phyloP scores from a whole-genome alignment of 2,888 invertebrate species.

The Tipula vernalis region DNA sequence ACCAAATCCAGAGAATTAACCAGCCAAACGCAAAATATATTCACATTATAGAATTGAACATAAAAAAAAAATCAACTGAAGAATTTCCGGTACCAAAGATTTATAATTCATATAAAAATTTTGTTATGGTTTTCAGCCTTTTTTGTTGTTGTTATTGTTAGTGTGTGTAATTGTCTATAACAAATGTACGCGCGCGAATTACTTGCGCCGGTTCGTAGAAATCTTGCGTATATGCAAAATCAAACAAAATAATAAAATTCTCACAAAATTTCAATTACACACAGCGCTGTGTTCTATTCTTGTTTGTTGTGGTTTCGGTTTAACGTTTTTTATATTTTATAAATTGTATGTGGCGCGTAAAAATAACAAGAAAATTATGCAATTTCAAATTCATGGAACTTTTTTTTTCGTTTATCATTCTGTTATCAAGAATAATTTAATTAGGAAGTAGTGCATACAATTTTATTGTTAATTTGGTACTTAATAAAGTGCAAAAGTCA shows the following conservation, averaged over 20 bases:
- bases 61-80: neutral
- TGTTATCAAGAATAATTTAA: no score
- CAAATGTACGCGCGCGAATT: neutral
- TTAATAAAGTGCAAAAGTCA: no score
- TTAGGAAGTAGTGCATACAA: no score
- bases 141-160: neutral
- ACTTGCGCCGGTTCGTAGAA: neutral
- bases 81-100: neutral
- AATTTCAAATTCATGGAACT: no score
- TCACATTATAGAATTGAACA: neutral
- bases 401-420: no score
- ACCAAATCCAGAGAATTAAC: neutral
- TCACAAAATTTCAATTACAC: neutral
- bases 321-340: no score
- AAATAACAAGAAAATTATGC: no score
- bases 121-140: neutral
- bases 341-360: no score
- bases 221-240: neutral
- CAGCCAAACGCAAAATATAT: neutral
- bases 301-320: no score
- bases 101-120: neutral
- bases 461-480: no score
- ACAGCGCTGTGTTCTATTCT: no score
- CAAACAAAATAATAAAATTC: neutral
- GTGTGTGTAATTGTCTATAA: neutral